Conservation (phyloP, 2,888 invertebrate species). For the Ophioninae sp. region DNA sequence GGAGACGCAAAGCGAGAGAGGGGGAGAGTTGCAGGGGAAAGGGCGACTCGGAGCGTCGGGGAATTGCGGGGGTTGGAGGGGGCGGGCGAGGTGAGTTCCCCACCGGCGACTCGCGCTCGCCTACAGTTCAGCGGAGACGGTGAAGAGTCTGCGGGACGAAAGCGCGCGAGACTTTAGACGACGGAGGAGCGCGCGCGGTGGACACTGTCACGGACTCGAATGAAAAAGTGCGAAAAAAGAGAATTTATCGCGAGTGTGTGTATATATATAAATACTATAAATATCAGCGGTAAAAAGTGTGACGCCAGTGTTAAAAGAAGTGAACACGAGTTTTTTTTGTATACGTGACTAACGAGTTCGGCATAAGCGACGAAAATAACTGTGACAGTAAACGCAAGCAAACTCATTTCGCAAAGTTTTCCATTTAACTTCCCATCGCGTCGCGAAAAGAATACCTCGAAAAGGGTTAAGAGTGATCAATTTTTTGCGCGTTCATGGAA, state of each 20-base stretch:
- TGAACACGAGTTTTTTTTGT: neutral
- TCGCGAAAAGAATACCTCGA: neutral
- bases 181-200: neutral
- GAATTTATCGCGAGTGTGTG: neutral
- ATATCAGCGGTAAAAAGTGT: neutral
- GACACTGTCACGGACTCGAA: slow-evolving; percentile 18
- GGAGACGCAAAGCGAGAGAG: slow-evolving; percentile 9
- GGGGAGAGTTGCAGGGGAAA: slow-evolving; percentile 6
- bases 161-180: slow-evolving; percentile 54
- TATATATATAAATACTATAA: neutral
- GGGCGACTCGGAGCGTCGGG: slow-evolving; percentile 2
- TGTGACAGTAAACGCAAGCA: neutral
- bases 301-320: neutral
- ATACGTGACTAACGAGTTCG: neutral
- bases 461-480: neutral
- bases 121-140: slow-evolving; percentile 53
- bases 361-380: neutral
- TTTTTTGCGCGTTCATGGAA: neutral
- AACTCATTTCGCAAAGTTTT: neutral
- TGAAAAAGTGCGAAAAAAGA: neutral
- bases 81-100: slow-evolving; percentile 46
- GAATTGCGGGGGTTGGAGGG: slow-evolving; percentile 22
- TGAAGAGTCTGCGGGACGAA: slow-evolving; percentile 62
- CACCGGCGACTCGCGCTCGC: slow-evolving; percentile 28
- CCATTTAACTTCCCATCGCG: neutral